Evolutionary conservation across 2,797 vertebrate species (phyloP).

Genomic region (Ceryle rudis): DNA sequence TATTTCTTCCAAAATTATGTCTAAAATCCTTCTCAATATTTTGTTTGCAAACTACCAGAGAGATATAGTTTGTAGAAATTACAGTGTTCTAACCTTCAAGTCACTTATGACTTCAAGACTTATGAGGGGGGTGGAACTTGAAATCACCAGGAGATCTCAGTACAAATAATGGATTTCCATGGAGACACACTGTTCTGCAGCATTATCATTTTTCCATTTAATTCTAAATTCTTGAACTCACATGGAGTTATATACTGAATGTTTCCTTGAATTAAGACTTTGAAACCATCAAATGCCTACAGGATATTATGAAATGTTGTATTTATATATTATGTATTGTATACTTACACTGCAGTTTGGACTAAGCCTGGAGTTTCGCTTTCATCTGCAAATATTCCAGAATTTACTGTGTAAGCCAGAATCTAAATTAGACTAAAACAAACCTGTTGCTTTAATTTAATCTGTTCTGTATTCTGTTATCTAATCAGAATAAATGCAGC

Average conservation of each 20-base stretch:
- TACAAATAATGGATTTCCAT: background rate
- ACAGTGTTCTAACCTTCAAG: background rate
- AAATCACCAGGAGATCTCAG: background rate
- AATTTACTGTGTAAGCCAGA: background rate
- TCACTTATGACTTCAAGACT: background rate
- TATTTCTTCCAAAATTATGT: background rate
- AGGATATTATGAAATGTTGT: background rate
- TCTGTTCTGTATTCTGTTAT: background rate
- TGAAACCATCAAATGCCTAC: background rate
- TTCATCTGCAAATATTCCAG: background rate
- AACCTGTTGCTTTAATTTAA: constrained; percentile 2
- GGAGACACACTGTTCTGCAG: background rate
- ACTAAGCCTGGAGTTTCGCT: background rate
- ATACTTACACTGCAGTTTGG: background rate
- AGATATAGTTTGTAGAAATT: background rate
- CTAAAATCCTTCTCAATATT: background rate
- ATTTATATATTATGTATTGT: background rate
- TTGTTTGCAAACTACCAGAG: background rate
- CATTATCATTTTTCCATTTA: background rate
- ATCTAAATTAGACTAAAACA: constrained; percentile 38
- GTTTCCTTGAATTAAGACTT: background rate
- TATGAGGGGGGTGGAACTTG: background rate
- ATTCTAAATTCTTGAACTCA: background rate
- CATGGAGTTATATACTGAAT: background rate
- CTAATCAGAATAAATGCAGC: constrained; percentile 8